Conservation (phyloP, 2,888 invertebrate genomes). For the Trachelus troglodyta region DNA sequence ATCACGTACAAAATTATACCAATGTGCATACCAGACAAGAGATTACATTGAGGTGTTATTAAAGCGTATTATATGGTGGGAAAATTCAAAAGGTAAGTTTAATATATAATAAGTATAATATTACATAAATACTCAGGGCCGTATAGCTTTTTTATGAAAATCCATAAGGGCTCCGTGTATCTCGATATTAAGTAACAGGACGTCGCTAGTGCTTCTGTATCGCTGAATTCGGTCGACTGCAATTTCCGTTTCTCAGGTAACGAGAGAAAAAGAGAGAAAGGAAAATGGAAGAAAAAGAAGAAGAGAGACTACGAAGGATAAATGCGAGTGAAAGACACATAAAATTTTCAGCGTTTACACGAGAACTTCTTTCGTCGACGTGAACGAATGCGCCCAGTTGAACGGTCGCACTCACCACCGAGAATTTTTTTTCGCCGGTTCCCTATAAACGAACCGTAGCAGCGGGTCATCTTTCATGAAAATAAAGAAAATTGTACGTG, state of each 20-base stretch:
- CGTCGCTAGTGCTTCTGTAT: neutral
- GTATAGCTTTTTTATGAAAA: neutral
- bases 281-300: neutral
- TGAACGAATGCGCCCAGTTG: neutral
- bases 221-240: neutral
- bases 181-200: neutral
- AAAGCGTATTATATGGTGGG: conserved; percentile 20
- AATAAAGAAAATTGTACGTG: neutral
- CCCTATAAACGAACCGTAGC: neutral
- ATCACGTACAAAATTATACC: conserved; percentile 28
- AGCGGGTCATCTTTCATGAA: neutral
- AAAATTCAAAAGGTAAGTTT: neutral
- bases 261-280: neutral
- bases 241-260: neutral
- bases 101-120: neutral
- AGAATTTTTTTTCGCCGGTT: neutral
- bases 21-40: conserved; percentile 12
- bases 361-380: conserved; percentile 5
- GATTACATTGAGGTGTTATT: conserved; percentile 25
- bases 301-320: neutral
- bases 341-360: conserved; percentile 8
- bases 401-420: neutral
- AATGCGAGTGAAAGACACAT: neutral
- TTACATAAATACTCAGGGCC: neutral
- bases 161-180: conserved; percentile 9